Evolutionary conservation across 2,797 vertebrate genomes (phyloP).

Genomic region (Acanthurus leucopareius): DNA sequence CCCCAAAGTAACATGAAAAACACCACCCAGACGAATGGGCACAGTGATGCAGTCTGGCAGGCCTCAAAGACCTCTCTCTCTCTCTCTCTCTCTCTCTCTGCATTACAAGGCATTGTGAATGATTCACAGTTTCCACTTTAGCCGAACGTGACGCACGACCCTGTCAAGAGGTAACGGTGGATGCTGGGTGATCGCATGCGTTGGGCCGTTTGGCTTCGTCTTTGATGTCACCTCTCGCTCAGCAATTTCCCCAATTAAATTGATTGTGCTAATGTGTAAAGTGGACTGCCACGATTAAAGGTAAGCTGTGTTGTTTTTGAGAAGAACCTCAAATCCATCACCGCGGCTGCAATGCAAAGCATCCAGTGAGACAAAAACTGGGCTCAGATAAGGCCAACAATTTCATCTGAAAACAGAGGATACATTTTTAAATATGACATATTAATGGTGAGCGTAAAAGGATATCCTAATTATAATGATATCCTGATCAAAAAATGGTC

Average conservation of each 20-base stretch:
- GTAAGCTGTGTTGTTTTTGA: conserved; percentile 69
- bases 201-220: conserved; percentile 4
- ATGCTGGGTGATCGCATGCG: conserved; percentile 51
- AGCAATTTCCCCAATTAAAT: conserved; percentile 65
- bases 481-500: conserved; percentile 61
- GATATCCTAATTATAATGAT: conserved; percentile 73
- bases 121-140: conserved; percentile 74
- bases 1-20: conserved; percentile 46
- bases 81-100: conserved; percentile 21
- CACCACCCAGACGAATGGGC: conserved; percentile 60
- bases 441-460: conserved; percentile 67
- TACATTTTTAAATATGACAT: conserved; percentile 62
- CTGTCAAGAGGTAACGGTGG: conserved; percentile 32
- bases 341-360: conserved; percentile 26
- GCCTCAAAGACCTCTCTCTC: conserved; percentile 35
- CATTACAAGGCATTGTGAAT: conserved; percentile 49
- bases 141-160: conserved; percentile 51
- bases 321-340: conserved; percentile 69
- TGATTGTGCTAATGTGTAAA: conserved; percentile 73
- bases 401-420: conserved; percentile 30
- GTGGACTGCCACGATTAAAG: conserved; percentile 62
- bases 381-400: conserved; percentile 46
- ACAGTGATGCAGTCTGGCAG: conserved; percentile 52
- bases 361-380: conserved; percentile 40
- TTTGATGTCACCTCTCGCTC: conserved; percentile 68